Evolutionary conservation across 2,888 invertebrate genomes (phyloP).

Genomic region (Volucella inanis): DNA sequence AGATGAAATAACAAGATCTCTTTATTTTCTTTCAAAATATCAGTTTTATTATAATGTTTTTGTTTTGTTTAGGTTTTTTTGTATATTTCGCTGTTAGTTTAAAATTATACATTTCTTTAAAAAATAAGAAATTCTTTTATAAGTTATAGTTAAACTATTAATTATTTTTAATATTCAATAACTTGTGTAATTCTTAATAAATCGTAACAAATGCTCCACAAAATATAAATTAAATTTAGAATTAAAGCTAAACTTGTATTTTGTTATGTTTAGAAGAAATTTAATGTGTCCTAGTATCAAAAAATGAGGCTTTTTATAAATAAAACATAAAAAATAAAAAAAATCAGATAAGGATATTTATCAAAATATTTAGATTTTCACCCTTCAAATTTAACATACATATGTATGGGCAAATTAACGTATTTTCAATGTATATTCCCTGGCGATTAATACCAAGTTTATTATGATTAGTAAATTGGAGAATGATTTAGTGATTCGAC

Average conservation of each 20-base stretch:
- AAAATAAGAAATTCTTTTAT: slow-evolving; percentile 76
- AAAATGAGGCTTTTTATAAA: slow-evolving; percentile 42
- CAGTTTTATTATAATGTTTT: slow-evolving; percentile 73
- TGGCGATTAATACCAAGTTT: slow-evolving; percentile 47
- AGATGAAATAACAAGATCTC: slow-evolving; percentile 71
- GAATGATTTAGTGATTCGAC: slow-evolving; percentile 5
- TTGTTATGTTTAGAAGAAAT: slow-evolving; percentile 36
- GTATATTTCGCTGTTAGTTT: slow-evolving; percentile 60
- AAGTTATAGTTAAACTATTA: slow-evolving; percentile 69
- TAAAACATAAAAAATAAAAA: slow-evolving; percentile 43
- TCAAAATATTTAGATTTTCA: slow-evolving; percentile 48
- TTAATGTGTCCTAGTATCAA: slow-evolving; percentile 53
- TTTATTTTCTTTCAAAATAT: slow-evolving; percentile 74
- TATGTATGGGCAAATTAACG: slow-evolving; percentile 29
- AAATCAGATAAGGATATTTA: slow-evolving; percentile 41
- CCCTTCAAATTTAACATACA: slow-evolving; percentile 34
- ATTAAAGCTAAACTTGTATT: slow-evolving; percentile 63
- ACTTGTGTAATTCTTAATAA: slow-evolving; percentile 69
- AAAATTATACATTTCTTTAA: slow-evolving; percentile 71
- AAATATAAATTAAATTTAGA: slow-evolving; percentile 65
- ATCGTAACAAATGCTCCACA: slow-evolving; percentile 73
- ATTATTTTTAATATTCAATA: slow-evolving; percentile 62
- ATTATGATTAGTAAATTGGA: slow-evolving; percentile 34
- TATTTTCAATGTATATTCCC: slow-evolving; percentile 59
- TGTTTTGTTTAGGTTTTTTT: slow-evolving; percentile 57